Base-by-base conservation (phyloP, 1,140 invertebrate genomes). In the Grapholita molesta region DNA sequence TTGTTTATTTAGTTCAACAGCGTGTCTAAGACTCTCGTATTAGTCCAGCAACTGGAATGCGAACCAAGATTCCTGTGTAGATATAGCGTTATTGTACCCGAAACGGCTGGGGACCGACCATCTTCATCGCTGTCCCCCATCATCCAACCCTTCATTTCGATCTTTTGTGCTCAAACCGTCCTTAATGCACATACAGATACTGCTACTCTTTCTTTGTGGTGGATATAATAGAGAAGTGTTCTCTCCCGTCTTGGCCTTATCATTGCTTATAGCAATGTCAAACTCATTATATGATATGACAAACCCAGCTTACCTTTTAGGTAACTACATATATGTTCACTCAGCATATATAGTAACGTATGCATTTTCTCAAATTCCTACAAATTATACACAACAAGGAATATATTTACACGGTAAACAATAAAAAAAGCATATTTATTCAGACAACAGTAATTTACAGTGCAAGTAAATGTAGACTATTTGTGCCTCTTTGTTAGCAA, bases 71-170 rank as follows among this genome's bases (percentile, higher is more conserved):
- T 30, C 15, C 55, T 18, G 6, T 18, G 53, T 57, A 57, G 23
- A 61, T 61, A 57, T 28, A 61, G 25, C 24, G 25, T 61, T 28
- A 61, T 61, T 61, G 55, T 61, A 32, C 12, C 25, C 55, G 28
- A 28, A 61, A 61, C 55, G 55, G 12, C 55, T 30, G 55, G 25
- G 53, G 55, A 28, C 25, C 55, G 25, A 61, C 23, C 23, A 61
- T 61, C 55, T 25, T 15, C 55, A 25, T 8, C 25, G 55, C 30
- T 61, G n/a, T 61, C 25, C 25, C 42, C 55, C 12, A 25, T 61
- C 55, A 61, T 18, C 24, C 24, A 61, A 61, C 55, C 55, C 55
- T 61, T 57, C 55, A 61, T 61, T 61, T 61, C 24, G 24, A 32
- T 61, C 55, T 61, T 61, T 61, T 61, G 55, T 61, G 55, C 12